Percentiles rank a stretch among this genome's conserved stretches.
Conservation (phyloP, 2,888 invertebrate species). For the Trilocha varians region DNA sequence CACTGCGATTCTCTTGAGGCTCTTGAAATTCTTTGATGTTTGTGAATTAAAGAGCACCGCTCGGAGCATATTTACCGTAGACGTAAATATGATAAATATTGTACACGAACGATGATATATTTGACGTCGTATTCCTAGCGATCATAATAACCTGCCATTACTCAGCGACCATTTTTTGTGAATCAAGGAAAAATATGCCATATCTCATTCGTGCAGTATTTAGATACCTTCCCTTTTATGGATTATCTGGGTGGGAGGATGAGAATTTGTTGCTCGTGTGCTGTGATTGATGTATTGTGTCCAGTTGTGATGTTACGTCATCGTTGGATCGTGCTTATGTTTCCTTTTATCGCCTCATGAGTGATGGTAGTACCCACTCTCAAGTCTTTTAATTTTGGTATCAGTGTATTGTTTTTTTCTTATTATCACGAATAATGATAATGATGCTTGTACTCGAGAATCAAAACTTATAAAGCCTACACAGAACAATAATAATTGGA, state of each 20-base stretch:
- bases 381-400: too few species aligned
- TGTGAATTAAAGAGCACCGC: neutral
- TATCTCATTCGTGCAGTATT: neutral
- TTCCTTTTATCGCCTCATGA: too few species aligned
- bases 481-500: too few species aligned
- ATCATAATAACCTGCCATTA: conserved; percentile 5
- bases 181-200: neutral
- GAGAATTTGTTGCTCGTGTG: too few species aligned
- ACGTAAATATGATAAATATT: neutral
- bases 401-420: too few species aligned
- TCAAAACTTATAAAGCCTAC: too few species aligned
- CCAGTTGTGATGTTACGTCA: neutral
- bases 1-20: neutral
- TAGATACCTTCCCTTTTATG: conserved; percentile 1
- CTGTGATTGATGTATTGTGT: neutral
- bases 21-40: neutral
- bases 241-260: too few species aligned
- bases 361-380: too few species aligned
- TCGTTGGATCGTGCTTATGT: too few species aligned
- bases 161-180: conserved; percentile 1
- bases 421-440: too few species aligned
- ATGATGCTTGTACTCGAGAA: too few species aligned
- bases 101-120: neutral
- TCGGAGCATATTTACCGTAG: neutral
- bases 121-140: neutral